These are phyloP conservation scores for Agrilus mali DNA, from an alignment of 2,888 invertebrate species.

Conservation along the genomic window DNA sequence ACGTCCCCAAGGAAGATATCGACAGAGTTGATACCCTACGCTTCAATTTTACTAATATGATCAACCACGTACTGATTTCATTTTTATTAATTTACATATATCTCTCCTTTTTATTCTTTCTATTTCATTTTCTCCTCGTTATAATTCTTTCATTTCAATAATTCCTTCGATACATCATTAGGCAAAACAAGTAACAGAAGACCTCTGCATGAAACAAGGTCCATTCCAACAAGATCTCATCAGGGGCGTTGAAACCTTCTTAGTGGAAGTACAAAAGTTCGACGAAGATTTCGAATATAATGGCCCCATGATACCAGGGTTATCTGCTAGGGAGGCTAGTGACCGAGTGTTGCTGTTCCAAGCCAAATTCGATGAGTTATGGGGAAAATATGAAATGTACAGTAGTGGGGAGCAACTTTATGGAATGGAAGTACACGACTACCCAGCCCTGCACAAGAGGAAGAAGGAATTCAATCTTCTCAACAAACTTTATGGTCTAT, in stretches of 20 bases:
- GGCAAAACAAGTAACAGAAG: slow-evolving; percentile 54
- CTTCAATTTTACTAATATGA: slow-evolving; percentile 65
- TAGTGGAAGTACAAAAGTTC: slow-evolving; percentile 52
- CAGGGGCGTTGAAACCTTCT: slow-evolving; percentile 54
- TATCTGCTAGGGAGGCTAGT: slow-evolving; percentile 76
- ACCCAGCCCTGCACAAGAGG: slow-evolving; percentile 64
- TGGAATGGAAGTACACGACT: slow-evolving; percentile 71
- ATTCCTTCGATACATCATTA: slow-evolving; percentile 1
- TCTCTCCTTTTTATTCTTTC: not conserved
- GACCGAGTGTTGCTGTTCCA: slow-evolving; percentile 67
- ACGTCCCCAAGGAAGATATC: slow-evolving; percentile 62
- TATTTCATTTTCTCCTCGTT: not conserved
- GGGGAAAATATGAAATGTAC: slow-evolving; percentile 70
- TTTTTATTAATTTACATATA: not conserved
- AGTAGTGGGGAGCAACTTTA: slow-evolving; percentile 75
- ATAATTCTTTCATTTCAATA: not conserved
- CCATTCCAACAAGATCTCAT: slow-evolving; percentile 60
- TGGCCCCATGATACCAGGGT: slow-evolving; percentile 77
- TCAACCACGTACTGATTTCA: slow-evolving; percentile 46
- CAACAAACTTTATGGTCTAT: slow-evolving; percentile 67
- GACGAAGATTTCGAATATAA: slow-evolving; percentile 58
- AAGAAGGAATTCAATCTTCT: slow-evolving; percentile 76
- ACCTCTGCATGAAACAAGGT: slow-evolving; percentile 61
- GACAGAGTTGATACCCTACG: slow-evolving; percentile 68
- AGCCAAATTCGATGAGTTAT: slow-evolving; percentile 70